phyloP scores from a whole-genome alignment of 2,797 vertebrate genomes.

The Oryzias dopingdopingensis region DNA sequence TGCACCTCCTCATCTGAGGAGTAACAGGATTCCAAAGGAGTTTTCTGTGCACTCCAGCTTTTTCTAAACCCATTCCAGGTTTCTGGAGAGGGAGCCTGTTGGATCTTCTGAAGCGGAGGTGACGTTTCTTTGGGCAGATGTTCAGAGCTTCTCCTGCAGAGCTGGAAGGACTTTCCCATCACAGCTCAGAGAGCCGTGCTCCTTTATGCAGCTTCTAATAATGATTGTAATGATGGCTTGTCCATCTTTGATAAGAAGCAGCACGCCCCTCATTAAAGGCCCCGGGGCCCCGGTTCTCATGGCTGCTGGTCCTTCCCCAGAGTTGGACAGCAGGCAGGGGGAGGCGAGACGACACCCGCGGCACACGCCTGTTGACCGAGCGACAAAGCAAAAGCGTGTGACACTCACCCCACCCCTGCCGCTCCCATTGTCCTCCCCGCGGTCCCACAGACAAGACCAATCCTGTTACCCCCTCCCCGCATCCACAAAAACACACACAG shows the following conservation, averaged over 20 bases:
- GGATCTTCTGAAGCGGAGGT: too few relatives aligned
- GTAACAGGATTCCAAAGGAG: too few relatives aligned
- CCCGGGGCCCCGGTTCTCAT: slow-evolving; percentile 64
- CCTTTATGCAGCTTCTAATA: slow-evolving; percentile 68
- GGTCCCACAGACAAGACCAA: slow-evolving; percentile 69
- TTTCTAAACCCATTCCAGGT: too few relatives aligned
- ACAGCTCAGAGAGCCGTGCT: slow-evolving; percentile 40
- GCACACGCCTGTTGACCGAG: slow-evolving; percentile 83
- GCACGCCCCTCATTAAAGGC: slow-evolving; percentile 73
- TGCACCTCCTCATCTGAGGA: too few relatives aligned
- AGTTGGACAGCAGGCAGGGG: slow-evolving; percentile 75
- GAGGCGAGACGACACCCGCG: slow-evolving; percentile 70
- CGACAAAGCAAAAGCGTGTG: slow-evolving; percentile 79
- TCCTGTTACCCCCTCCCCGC: slow-evolving; percentile 45
- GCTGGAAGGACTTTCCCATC: slow-evolving; percentile 52
- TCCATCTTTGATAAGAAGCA: slow-evolving; percentile 79
- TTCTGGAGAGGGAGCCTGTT: too few relatives aligned
- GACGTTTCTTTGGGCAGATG: neutral
- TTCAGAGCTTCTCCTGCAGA: slow-evolving; percentile 16
- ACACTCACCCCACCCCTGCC: slow-evolving; percentile 66
- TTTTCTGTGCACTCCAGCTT: too few relatives aligned
- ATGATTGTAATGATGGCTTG: slow-evolving; percentile 77
- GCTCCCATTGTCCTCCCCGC: slow-evolving; percentile 59
- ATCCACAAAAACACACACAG: slow-evolving; percentile 36
- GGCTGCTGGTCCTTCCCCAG: slow-evolving; percentile 33